Evolutionary conservation across 2,113 vertebrate species (phyloP), one percentile per base, ranked within the genome.

Genomic region (Polyodon spathula): DNA sequence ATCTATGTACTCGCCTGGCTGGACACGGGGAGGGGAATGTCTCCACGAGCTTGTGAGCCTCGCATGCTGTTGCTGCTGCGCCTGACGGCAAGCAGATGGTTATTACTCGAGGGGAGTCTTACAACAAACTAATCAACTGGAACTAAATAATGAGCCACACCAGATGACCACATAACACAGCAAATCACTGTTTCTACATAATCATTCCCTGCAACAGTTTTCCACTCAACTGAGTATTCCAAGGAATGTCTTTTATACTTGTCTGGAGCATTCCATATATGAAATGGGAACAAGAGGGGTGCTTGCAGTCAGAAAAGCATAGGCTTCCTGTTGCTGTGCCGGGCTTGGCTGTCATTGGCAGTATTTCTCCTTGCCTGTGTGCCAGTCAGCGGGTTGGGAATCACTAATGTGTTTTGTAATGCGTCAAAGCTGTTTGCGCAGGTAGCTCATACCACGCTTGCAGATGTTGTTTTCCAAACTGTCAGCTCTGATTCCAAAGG

Each of bases 41-140:
- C 10, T 55, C 53, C 17, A 8, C 0, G 17, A 27, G 17, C n/a
- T 37, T 55, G 53, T 9, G 37, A 55, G 53, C 8, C 53, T 55
- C 53, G 37, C 27, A 55, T 55, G 53, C 17, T 55, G 53, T 55
- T 66, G 55, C 60, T 59, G 50, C 65, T 63, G 6, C 53, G 4
- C 17, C 16, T 27, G 37, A 38, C 8, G 27, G 53, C 63, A 56
- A 66, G 65, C 78, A 79, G 69, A 66, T 80, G 75, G 62, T 73
- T 79, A 71, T 52, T 59, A 72, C 65, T 73, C 63, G 62, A 63
- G 57, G 63, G 67, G 43, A 73, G 54, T 70, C n/a, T 67, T 55
- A 4, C 17, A 12, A 55, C 17, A 55, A 37, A 55, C 53, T 55
- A 55, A 55, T 55, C 53, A 74, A 65, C 69, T 74, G 54, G 75